Evolutionary conservation across 2,888 invertebrate genomes (phyloP).

Genomic region (Lycophotia porphyrea): DNA sequence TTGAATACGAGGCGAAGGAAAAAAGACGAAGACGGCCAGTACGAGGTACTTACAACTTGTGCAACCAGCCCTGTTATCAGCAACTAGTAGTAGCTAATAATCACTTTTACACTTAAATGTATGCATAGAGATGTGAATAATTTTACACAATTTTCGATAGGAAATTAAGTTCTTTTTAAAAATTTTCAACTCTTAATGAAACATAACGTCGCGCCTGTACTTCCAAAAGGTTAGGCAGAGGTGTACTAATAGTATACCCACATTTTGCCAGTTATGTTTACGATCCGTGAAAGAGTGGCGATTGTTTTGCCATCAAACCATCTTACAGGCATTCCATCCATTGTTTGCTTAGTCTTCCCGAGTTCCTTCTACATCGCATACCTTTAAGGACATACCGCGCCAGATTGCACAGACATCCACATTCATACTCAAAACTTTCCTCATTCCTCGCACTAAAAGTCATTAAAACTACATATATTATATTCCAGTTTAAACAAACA

Average conservation of each 20-base stretch:
- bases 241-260: not conserved
- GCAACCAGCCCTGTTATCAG: conserved; percentile 36
- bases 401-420: too few relatives aligned
- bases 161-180: not conserved
- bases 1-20: conserved; percentile 6
- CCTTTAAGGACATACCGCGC: not conserved
- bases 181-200: not conserved
- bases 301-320: too few relatives aligned
- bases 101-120: conserved; percentile 27
- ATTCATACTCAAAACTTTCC: not conserved
- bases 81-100: conserved; percentile 13
- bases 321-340: too few relatives aligned
- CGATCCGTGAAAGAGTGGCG: not conserved
- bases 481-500: conserved; percentile 24
- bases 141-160: conserved; percentile 11
- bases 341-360: not conserved
- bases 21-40: conserved; percentile 17
- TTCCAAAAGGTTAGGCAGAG: not conserved
- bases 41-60: conserved; percentile 23
- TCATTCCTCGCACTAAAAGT: not conserved
- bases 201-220: not conserved
- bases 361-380: not conserved
- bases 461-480: not conserved
- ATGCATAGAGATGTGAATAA: conserved; percentile 2
- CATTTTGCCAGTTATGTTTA: not conserved